Base-by-base conservation (phyloP, 2,797 vertebrate species). In the Xiphorhynchus erythropygius region DNA sequence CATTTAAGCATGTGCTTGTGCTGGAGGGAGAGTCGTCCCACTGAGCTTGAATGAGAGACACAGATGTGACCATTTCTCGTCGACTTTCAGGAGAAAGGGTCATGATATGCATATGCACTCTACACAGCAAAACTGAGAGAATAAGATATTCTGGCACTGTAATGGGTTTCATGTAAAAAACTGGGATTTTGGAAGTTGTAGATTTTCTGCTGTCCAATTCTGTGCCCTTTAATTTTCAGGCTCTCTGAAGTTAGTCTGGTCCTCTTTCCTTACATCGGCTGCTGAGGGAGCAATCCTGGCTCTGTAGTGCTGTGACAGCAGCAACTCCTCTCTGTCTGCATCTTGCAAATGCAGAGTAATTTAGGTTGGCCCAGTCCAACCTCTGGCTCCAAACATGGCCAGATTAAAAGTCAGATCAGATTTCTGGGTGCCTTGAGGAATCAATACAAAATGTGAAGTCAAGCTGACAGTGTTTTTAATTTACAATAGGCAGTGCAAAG, bases 161-260 rank as follows among this genome's bases (percentile, higher is more conserved):
- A 68, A 80, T 18, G 60, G 35, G 25, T 89, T 96, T 82, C 53
- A 25, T 32, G 32, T 14, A 82, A 92, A 88, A 41, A 87, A 60
- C 0, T 62, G 63, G 11, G 8, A 88, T 96, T 94, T 75, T 76
- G 69, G 74, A 92, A 86, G 83, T 24, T 74, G 83, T 74, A 67
- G 44, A 77, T 96, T 92, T 71, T 80, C 18, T 89, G 46, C n/a
- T 46, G 14, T 92, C 71, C 81, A 27, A 7, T 50, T 71, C 30
- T 7, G 2, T 75, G 32, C 27, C 55, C n/a, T 92, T 76, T 92
- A 88, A 95, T 96, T 97, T 97, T 89, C 82, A 95, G 70, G 53
- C 70, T 84, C 56, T 85, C 91, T 77, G 71, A 94, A 93, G 80
- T 74, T 57, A 84, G 57, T 16, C 39, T 73, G 13, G 24, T 71